Conservation (phyloP, 23 tunicate genomes). For the Halocynthia roretzi region DNA sequence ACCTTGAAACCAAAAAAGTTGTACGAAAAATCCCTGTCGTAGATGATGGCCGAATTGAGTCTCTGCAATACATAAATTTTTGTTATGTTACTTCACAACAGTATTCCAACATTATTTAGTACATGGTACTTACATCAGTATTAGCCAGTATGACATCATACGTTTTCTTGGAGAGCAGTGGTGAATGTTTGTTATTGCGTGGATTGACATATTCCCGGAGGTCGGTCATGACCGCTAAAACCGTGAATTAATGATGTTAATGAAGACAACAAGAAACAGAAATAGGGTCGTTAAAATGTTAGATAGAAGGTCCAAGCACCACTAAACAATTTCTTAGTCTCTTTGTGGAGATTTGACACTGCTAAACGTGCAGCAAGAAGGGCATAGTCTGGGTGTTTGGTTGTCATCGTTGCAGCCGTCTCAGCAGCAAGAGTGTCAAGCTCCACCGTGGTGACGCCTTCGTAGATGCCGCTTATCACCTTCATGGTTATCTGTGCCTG, state of each 20-base stretch:
- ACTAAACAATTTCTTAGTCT: constrained; percentile 87
- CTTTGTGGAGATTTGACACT: constrained; percentile 97
- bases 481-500: constrained; percentile 94
- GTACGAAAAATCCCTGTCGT: constrained; percentile 96
- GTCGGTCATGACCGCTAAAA: constrained; percentile 88
- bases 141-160: constrained; percentile 74
- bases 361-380: constrained; percentile 98
- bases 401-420: constrained; percentile 98
- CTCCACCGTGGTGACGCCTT: constrained; percentile 95
- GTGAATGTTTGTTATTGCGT: constrained; percentile 65
- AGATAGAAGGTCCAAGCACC: constrained; percentile 15
- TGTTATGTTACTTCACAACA: neutral
- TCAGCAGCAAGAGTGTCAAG: constrained; percentile 96
- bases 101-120: neutral
- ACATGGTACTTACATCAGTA: constrained; percentile 54
- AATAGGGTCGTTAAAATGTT: neutral
- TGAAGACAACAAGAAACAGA: neutral
- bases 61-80: constrained; percentile 30
- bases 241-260: neutral
- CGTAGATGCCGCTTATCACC: constrained; percentile 92
- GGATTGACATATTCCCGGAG: constrained; percentile 77
- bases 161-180: constrained; percentile 69
- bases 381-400: constrained; percentile 99
- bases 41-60: constrained; percentile 86
- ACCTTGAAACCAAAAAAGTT: constrained; percentile 98